Base-by-base conservation (phyloP, 2,113 vertebrate species). In the Anser cygnoides region DNA sequence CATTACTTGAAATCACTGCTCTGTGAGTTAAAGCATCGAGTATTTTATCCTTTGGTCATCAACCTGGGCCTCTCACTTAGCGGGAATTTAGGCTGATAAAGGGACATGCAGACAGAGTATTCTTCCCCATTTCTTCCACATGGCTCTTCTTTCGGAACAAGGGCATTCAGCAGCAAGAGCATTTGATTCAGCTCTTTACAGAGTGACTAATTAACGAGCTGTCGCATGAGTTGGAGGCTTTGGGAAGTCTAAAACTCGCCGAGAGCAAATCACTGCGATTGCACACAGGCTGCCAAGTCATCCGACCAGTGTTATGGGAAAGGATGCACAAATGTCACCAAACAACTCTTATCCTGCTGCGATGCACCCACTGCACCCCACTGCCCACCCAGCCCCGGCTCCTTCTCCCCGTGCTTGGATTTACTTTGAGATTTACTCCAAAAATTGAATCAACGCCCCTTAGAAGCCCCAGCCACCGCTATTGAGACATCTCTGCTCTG, bases 71-170 rank as follows among this genome's bases (percentile, higher is more conserved):
- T 75, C 54, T 55, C 1, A 0, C 15, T 41, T 62, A 14, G 31
- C 6, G 20, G 72, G 65, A 74, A 55, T 13, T 28, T 6, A 15
- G 19, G 22, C n/a, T 11, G 10, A 77, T 57, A 49, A 49, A 70
- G 41, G 33, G 79, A 35, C 29, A 7, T 1, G 5, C 13, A 33
- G 39, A 62, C 10, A 3, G 1, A 7, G 7, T 12, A 3, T n/a
- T 35, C 11, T 39, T 29, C 70, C 31, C 57, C 39, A 3, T n/a
- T 46, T n/a, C 52, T 58, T 75, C 72, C 43, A 21, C 20, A 7
- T 26, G 20, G 33, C 13, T 77, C 57, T 54, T 54, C 22, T 29
- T 52, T 23, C 19, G 37, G 70, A 52, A 8, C 4, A 2, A 46
- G 26, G 37, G 44, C 33, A 2, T 46, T 16, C 28, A 15, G 44